Percentiles rank a stretch among this genome's conserved stretches.
phyloP scores from a whole-genome alignment of 2,888 invertebrate species.

The Oscheius sp. region DNA sequence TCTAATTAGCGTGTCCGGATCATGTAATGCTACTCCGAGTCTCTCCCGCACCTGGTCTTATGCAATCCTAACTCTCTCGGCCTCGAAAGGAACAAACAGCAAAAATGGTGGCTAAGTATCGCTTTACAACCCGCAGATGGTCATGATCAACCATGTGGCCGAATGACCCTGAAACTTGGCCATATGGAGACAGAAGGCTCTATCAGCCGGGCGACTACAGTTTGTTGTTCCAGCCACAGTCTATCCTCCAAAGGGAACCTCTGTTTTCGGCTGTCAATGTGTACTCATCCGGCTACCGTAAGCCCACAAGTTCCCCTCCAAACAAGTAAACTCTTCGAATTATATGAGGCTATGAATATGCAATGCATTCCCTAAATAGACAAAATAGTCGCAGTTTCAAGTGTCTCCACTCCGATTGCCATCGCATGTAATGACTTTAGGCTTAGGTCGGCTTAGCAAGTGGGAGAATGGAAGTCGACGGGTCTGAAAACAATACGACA shows the following conservation, averaged over 20 bases:
- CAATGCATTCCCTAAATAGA: background rate
- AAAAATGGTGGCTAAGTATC: slow-evolving; percentile 21
- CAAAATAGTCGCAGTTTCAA: slow-evolving; percentile 2
- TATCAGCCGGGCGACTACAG: background rate
- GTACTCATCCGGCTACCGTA: slow-evolving; percentile 27
- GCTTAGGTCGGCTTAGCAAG: slow-evolving; percentile 31
- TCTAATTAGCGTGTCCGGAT: slow-evolving; percentile 12
- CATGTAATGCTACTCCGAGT: slow-evolving; percentile 12
- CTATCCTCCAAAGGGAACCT: no score
- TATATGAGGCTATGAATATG: slow-evolving; percentile 32
- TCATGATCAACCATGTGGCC: slow-evolving; percentile 18
- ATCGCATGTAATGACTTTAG: slow-evolving; percentile 28
- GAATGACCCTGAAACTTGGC: slow-evolving; percentile 18
- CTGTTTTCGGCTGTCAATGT: slow-evolving; percentile 2
- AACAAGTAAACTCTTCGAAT: background rate
- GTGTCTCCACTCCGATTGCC: background rate
- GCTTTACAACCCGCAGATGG: slow-evolving; percentile 30
- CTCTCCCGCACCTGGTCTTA: slow-evolving; percentile 16
- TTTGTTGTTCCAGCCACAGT: background rate
- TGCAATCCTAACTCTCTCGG: slow-evolving; percentile 21
- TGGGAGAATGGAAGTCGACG: slow-evolving; percentile 20
- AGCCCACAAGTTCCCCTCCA: slow-evolving; percentile 4
- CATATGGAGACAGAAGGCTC: slow-evolving; percentile 8
- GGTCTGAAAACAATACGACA: slow-evolving; percentile 15
- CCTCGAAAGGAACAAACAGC: slow-evolving; percentile 23